Evolutionary conservation across 2,888 invertebrate genomes (phyloP), one percentile per base, ranked within the genome.

Genomic region (Lycaena phlaeas): DNA sequence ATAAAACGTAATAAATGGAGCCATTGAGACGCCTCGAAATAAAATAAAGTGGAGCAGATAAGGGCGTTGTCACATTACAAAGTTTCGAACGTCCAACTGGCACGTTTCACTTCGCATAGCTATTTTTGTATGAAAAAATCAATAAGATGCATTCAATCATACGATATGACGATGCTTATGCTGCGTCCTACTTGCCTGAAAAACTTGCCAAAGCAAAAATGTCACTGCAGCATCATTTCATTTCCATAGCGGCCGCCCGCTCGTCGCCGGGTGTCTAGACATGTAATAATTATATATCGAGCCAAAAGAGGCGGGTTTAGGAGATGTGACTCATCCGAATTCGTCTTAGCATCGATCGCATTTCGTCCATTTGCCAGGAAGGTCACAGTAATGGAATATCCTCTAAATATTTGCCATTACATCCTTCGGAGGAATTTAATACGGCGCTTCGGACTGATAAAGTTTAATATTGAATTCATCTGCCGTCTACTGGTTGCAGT

Each of bases 181-280:
- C 9, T 15, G 15, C 36, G 47, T 27, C 45, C 50, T 31, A 46
- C 27, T 50, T 52, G 43, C 40, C 25, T 40, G 34, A 30, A 41
- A 41, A 45, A 42, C 40, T 49, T 43, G 42, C 40, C 48, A 45
- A 22, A 34, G 17, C 54, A 55, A 59, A 54, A 67, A 67, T 64
- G 56, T 56, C 53, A 40, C 49, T 57, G 57, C 59, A 61, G 59
- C 57, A 56, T 57, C 61, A 56, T 64, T 60, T 66, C 64, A 69
- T 64, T 69, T 62, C 64, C 65, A 70, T 63, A 67, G 64, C 52
- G 60, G 63, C 65, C 77, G 79, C 68, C 77, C 59, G 60, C 50
- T 62, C 61, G 79, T 62, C 79, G 81, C 81, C 79, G 54, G 54
- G 57, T 65, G 79, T 78, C 81, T 79, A 82, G 81, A 81, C 81